phyloP scores from a whole-genome alignment of 2,797 vertebrate genomes.

The Sylvilagus floridanus region DNA sequence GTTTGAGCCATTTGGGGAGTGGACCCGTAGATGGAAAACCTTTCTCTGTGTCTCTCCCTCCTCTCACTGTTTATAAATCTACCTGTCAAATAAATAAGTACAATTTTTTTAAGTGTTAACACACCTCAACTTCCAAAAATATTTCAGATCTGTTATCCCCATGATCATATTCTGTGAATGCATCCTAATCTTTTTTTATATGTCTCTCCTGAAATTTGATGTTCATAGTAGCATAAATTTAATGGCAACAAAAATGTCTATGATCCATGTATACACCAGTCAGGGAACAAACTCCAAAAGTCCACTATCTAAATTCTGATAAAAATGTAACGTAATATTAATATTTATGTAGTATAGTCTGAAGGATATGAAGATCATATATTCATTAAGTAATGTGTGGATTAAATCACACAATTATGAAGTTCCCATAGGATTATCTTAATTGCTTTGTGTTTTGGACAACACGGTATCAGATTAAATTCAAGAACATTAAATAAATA shows the following conservation, averaged over 20 bases:
- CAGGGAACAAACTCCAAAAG: background rate
- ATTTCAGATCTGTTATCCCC: background rate
- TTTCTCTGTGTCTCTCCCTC: too few relatives aligned
- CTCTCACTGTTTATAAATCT: too few relatives aligned
- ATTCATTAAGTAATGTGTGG: constrained; percentile 48
- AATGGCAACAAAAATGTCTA: background rate
- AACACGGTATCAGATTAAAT: constrained; percentile 35
- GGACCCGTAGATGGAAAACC: too few relatives aligned
- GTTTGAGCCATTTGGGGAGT: too few relatives aligned
- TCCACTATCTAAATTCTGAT: background rate
- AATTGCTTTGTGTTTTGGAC: background rate
- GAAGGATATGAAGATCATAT: background rate
- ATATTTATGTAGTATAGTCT: constrained; percentile 36
- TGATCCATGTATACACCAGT: background rate
- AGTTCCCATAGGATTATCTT: background rate
- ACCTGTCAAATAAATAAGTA: too few relatives aligned
- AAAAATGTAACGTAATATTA: constrained; percentile 40
- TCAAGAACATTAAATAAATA: constrained; percentile 44
- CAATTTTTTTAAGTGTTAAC: too few relatives aligned
- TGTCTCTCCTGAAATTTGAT: background rate
- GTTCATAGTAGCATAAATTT: background rate
- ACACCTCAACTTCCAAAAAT: background rate
- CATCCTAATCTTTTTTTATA: background rate
- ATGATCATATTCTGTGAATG: background rate
- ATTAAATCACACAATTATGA: constrained; percentile 47